Evolutionary conservation across 2,888 invertebrate species (phyloP).

Genomic region (Lasioglossum leucozonium): DNA sequence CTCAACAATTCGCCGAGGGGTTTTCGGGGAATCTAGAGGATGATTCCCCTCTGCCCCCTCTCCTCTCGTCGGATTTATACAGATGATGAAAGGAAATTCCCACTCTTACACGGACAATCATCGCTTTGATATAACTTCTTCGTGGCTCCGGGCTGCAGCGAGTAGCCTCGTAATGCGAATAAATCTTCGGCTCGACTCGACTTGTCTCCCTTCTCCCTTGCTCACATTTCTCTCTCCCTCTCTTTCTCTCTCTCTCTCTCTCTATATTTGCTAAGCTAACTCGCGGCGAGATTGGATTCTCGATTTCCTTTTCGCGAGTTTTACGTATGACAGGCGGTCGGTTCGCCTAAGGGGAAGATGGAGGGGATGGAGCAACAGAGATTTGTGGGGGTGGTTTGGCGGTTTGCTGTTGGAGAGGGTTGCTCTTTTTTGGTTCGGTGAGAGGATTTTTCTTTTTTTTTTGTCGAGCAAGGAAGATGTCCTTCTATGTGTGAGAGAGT

Average conservation of each 20-base stretch:
- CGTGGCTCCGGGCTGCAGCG: conserved; percentile 41
- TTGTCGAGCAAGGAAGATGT: not conserved
- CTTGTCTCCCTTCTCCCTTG: conserved; percentile 22
- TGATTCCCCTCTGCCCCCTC: not conserved
- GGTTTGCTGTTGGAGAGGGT: not conserved
- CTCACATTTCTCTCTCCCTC: not conserved
- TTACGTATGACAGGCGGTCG: not conserved
- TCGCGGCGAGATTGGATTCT: conserved; percentile 39
- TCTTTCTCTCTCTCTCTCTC: not conserved
- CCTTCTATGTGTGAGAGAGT: not conserved
- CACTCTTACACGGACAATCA: conserved; percentile 62
- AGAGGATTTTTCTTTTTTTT: not conserved
- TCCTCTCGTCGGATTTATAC: conserved; percentile 49
- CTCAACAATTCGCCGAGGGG: conserved; percentile 57
- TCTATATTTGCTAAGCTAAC: conserved; percentile 36
- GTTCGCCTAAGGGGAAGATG: not conserved
- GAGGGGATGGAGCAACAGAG: not conserved
- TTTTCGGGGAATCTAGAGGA: not conserved
- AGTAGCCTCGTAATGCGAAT: conserved; percentile 55
- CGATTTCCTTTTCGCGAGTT: not conserved
- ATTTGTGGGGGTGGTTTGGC: not conserved
- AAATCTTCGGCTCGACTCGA: conserved; percentile 50
- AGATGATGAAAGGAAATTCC: conserved; percentile 56
- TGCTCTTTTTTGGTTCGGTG: not conserved
- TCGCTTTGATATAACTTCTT: conserved; percentile 63